These are phyloP conservation scores for Leucania comma DNA, from an alignment of 2,888 invertebrate genomes.

Conservation along the genomic window DNA sequence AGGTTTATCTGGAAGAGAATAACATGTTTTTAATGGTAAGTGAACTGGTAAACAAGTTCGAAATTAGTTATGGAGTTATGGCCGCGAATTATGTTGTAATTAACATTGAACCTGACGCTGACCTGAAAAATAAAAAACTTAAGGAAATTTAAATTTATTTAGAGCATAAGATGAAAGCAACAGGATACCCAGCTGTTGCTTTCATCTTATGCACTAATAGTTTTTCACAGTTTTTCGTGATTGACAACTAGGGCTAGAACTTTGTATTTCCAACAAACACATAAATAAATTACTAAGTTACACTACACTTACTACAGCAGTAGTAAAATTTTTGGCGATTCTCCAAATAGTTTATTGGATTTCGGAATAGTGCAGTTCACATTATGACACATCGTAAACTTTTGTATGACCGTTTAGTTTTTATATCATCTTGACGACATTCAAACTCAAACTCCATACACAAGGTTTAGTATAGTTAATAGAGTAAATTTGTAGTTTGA, in stretches of 20 bases:
- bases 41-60: background rate
- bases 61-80: too few relatives aligned
- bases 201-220: background rate
- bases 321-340: conserved; percentile 36
- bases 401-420: background rate
- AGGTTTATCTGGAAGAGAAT: conserved; percentile 94
- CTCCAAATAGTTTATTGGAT: conserved; percentile 34
- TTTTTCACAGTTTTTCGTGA: background rate
- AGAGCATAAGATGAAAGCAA: too few relatives aligned
- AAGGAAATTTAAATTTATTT: too few relatives aligned
- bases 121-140: too few relatives aligned
- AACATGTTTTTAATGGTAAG: background rate
- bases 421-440: conserved; percentile 1
- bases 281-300: conserved; percentile 11
- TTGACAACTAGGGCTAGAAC: too few relatives aligned
- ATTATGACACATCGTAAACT: conserved; percentile 29
- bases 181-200: too few relatives aligned
- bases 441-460: too few relatives aligned
- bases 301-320: conserved; percentile 4
- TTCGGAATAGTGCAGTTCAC: conserved; percentile 16
- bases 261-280: background rate
- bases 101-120: too few relatives aligned
- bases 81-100: too few relatives aligned
- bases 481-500: background rate
- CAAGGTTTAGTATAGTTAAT: background rate